These are phyloP conservation scores for Ephestia elutella DNA, from an alignment of 1,140 invertebrate species.

Conservation along the genomic window DNA sequence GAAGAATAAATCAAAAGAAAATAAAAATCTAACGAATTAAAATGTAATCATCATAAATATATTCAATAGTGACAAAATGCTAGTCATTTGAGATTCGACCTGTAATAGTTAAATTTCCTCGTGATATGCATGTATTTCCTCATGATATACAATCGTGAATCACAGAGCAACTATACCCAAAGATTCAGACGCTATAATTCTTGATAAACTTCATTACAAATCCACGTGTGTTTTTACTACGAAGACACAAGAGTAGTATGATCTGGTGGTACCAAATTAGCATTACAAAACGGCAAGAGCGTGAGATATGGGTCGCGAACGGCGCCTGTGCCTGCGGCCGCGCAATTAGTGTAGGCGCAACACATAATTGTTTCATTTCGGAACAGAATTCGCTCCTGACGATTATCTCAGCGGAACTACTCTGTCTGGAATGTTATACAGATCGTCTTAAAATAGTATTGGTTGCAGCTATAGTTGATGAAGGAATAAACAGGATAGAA, in stretches of 20 bases:
- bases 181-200: no score
- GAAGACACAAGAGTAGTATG: slow-evolving; percentile 3
- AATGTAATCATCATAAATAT: no score
- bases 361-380: slow-evolving; percentile 50
- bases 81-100: no score
- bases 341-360: slow-evolving; percentile 45
- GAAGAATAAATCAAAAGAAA: no score
- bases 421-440: neutral
- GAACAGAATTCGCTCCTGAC: slow-evolving; percentile 15
- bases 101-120: no score
- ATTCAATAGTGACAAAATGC: no score
- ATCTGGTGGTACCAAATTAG: slow-evolving; percentile 30
- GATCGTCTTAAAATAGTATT: neutral
- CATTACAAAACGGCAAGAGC: slow-evolving; percentile 43
- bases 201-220: no score
- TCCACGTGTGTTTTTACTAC: neutral
- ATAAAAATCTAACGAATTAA: no score
- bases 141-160: no score
- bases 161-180: no score
- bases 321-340: slow-evolving; percentile 26
- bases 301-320: slow-evolving; percentile 53
- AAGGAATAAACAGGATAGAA: neutral
- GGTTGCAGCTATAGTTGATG: neutral
- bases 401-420: neutral
- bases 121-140: no score